Evolutionary conservation across 2,888 invertebrate species (phyloP).

Genomic region (Cerastis rubricosa): DNA sequence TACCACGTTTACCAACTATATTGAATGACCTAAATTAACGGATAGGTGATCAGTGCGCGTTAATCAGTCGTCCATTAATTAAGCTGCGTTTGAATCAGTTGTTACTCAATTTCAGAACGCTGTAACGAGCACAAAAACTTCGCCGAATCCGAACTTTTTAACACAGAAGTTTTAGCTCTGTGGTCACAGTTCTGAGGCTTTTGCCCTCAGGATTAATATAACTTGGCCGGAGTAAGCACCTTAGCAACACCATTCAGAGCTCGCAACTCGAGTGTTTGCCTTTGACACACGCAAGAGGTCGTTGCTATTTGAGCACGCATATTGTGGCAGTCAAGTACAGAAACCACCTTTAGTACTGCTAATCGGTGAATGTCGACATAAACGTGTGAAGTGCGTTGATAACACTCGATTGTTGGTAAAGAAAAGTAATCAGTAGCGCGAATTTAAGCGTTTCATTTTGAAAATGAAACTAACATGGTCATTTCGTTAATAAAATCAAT

Average conservation of each 20-base stretch:
- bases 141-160: slow-evolving; percentile 20
- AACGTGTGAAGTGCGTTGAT: slow-evolving; percentile 22
- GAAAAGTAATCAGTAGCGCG: background rate
- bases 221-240: slow-evolving; percentile 57
- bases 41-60: slow-evolving; percentile 36
- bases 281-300: slow-evolving; percentile 70
- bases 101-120: slow-evolving; percentile 8
- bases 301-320: slow-evolving; percentile 66
- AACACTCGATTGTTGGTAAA: slow-evolving; percentile 17
- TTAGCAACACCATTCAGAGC: slow-evolving; percentile 61
- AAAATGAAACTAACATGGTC: background rate
- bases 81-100: slow-evolving; percentile 30
- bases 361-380: slow-evolving; percentile 21
- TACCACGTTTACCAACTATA: slow-evolving; percentile 25
- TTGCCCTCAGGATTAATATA: slow-evolving; percentile 63
- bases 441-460: slow-evolving; percentile 2
- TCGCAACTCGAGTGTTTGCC: slow-evolving; percentile 67
- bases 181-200: slow-evolving; percentile 49
- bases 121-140: slow-evolving; percentile 23
- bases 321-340: slow-evolving; percentile 51
- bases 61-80: slow-evolving; percentile 50
- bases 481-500: slow-evolving; percentile 13
- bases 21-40: slow-evolving; percentile 43
- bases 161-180: slow-evolving; percentile 16
- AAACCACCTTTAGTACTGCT: slow-evolving; percentile 46